Evolutionary conservation across 1,140 invertebrate species (phyloP).

Genomic region (Ephestia elutella): DNA sequence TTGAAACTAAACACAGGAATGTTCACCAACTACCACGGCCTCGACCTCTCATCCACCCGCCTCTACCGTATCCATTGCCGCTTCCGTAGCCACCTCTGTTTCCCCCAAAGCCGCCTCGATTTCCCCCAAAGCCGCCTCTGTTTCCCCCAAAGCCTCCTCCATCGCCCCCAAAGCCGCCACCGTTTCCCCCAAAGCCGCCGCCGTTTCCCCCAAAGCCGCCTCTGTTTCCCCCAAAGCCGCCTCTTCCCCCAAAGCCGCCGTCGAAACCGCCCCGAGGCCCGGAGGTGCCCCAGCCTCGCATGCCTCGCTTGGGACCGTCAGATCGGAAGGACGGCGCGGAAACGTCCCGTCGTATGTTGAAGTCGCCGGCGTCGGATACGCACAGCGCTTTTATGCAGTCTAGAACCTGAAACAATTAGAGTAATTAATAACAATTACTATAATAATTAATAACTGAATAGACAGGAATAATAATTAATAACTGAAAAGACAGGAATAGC

Average conservation of each 20-base stretch:
- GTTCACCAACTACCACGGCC: constrained; percentile 13
- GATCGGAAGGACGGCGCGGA: constrained; percentile 47
- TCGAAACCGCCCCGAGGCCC: constrained; percentile 47
- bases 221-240: constrained; percentile 16
- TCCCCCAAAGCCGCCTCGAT: constrained; percentile 4
- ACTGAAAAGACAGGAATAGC: no score
- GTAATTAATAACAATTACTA: not conserved
- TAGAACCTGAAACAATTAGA: constrained; percentile 71
- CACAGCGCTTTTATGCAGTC: constrained; percentile 81
- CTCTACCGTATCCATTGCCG: constrained; percentile 20
- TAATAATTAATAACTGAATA: no score
- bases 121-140: constrained; percentile 19
- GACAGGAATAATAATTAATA: no score
- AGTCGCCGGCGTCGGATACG: constrained; percentile 82
- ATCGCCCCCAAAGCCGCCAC: constrained; percentile 25
- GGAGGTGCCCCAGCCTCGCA: constrained; percentile 52
- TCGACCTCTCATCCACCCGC: constrained; percentile 14
- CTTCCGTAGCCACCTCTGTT: constrained; percentile 14
- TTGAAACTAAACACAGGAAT: not conserved
- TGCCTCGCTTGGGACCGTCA: constrained; percentile 48
- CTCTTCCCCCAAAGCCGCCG: constrained; percentile 17
- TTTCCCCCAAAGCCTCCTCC: constrained; percentile 21
- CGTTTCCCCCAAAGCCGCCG: constrained; percentile 25
- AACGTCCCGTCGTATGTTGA: constrained; percentile 76
- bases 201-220: constrained; percentile 22